Evolutionary conservation across 2,113 vertebrate genomes (phyloP).

Genomic region (Danio rerio): DNA sequence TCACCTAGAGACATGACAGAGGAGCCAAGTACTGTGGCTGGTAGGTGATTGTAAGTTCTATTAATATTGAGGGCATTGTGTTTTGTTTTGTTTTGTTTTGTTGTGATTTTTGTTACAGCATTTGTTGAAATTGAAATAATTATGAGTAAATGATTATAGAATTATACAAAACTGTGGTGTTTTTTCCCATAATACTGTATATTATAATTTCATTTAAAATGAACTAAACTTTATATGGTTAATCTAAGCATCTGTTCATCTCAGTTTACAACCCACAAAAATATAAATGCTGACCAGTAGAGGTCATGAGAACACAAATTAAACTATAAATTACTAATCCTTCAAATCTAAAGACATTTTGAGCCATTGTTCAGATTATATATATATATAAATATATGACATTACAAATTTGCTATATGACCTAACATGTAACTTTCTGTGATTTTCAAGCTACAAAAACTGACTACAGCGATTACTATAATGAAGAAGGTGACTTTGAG

Average conservation of each 20-base stretch:
- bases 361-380: background rate
- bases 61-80: background rate
- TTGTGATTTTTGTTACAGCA: background rate
- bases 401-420: background rate
- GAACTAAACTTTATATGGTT: too few species aligned
- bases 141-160: too few species aligned
- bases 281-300: background rate
- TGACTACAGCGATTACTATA: fast-evolving
- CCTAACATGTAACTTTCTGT: background rate
- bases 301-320: slow-evolving; percentile 13
- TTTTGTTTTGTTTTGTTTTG: too few species aligned
- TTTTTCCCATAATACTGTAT: too few species aligned
- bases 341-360: background rate
- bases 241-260: too few species aligned
- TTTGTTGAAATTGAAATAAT: background rate
- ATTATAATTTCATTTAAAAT: too few species aligned
- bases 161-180: background rate
- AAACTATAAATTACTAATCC: background rate
- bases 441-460: background rate
- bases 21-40: background rate
- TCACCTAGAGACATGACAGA: background rate
- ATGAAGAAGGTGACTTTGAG: too few species aligned
- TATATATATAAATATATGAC: too few species aligned
- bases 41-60: background rate
- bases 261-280: background rate